These are phyloP conservation scores for Dascyllus trimaculatus DNA, from an alignment of 2,113 vertebrate genomes.

Conservation along the genomic window DNA sequence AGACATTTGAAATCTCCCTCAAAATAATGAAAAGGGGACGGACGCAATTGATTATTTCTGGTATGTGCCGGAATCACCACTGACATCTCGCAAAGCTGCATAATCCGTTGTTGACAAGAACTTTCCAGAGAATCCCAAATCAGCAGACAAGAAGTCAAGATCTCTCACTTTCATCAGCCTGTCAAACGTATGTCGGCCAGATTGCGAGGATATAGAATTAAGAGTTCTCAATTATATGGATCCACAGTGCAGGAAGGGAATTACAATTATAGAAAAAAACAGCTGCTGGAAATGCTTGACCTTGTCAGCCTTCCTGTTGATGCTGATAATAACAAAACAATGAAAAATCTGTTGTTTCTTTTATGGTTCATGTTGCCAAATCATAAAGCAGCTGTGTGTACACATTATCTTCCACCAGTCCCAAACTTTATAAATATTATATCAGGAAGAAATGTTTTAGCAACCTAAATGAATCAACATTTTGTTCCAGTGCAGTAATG, in stretches of 20 bases:
- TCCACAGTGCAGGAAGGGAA: not conserved
- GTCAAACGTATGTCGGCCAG: not conserved
- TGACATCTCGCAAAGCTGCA: not conserved
- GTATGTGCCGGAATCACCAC: constrained; percentile 22
- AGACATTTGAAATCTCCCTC: constrained; percentile 36
- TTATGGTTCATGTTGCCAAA: too few species aligned
- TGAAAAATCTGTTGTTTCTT: too few species aligned
- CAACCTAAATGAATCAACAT: constrained; percentile 5
- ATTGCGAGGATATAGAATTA: not conserved
- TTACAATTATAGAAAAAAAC: too few species aligned
- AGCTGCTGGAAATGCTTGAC: too few species aligned
- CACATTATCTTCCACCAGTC: too few species aligned
- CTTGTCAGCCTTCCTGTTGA: too few species aligned
- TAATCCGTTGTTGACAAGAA: constrained; percentile 35
- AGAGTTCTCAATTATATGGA: not conserved
- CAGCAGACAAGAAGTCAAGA: constrained; percentile 16
- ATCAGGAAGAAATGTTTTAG: not conserved
- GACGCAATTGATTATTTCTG: constrained; percentile 38
- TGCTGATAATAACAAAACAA: too few species aligned
- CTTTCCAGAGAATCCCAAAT: constrained; percentile 13
- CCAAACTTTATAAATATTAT: too few species aligned
- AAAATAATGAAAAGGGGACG: constrained; percentile 39
- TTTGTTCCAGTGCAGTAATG: not conserved
- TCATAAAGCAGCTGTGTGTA: too few species aligned
- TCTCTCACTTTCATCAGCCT: not conserved